Evolutionary conservation across 2,113 vertebrate species (phyloP).

Genomic region (Chionodraco myersi): DNA sequence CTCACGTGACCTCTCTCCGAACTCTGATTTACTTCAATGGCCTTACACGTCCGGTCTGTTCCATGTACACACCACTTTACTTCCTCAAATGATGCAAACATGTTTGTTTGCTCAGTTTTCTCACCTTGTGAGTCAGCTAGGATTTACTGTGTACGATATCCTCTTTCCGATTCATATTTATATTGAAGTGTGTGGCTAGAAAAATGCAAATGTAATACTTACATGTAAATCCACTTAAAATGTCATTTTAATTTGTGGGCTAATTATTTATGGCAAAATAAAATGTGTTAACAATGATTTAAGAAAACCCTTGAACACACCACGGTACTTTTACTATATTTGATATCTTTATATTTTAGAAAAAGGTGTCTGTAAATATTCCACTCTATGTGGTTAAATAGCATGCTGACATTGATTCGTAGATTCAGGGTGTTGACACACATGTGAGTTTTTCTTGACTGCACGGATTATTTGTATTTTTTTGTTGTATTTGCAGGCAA

Average conservation of each 20-base stretch:
- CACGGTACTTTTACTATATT: too few relatives aligned
- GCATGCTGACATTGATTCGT: too few relatives aligned
- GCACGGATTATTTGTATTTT: too few relatives aligned
- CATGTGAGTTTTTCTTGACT: too few relatives aligned
- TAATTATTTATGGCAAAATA: background rate
- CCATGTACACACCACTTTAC: slow-evolving; percentile 16
- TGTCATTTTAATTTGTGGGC: background rate
- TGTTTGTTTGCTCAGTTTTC: background rate
- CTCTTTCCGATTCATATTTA: background rate
- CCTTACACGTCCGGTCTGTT: background rate
- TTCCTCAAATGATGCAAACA: background rate
- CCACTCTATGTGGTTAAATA: too few relatives aligned
- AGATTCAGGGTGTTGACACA: too few relatives aligned
- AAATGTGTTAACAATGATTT: too few relatives aligned
- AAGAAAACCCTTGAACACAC: too few relatives aligned
- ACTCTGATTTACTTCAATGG: slow-evolving; percentile 13
- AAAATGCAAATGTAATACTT: background rate
- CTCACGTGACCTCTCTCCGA: slow-evolving; percentile 32
- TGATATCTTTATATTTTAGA: too few relatives aligned
- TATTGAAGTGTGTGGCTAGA: background rate
- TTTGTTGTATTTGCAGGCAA: too few relatives aligned
- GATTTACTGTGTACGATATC: too few relatives aligned
- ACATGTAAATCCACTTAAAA: background rate
- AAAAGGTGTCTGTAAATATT: too few relatives aligned
- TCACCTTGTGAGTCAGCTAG: background rate